These are phyloP conservation scores for Karalla daura DNA, from an alignment of 2,797 vertebrate genomes.

Conservation along the genomic window DNA sequence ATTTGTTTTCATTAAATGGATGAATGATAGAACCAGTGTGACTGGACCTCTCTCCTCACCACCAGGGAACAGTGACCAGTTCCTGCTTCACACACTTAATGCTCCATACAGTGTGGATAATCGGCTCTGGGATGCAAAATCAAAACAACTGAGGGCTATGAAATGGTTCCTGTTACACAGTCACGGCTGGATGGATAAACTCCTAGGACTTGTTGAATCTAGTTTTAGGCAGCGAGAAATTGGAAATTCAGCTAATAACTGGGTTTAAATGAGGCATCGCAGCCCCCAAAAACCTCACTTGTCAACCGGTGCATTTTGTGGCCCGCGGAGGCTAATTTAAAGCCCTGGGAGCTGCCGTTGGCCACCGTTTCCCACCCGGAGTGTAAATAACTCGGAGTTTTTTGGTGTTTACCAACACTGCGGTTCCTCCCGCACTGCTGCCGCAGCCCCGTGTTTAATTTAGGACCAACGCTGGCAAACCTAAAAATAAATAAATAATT, in stretches of 20 bases:
- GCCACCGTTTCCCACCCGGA: background rate
- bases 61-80: background rate
- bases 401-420: background rate
- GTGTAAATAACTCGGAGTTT: background rate
- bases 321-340: background rate
- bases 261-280: background rate
- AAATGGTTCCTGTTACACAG: constrained; percentile 12
- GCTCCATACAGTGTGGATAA: background rate
- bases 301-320: background rate
- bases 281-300: background rate
- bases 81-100: background rate
- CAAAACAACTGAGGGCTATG: constrained; percentile 37
- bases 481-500: too few species aligned
- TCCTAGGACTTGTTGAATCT: background rate
- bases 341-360: background rate
- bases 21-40: background rate
- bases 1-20: too few species aligned
- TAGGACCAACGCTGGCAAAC: constrained; percentile 25
- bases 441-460: constrained; percentile 36
- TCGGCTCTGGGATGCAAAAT: constrained; percentile 5
- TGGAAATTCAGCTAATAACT: background rate
- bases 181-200: background rate
- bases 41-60: background rate
- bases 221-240: background rate
- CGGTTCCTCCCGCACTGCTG: constrained; percentile 4